phyloP scores from a whole-genome alignment of 2,113 vertebrate species.

The Siphamia tubifer region DNA sequence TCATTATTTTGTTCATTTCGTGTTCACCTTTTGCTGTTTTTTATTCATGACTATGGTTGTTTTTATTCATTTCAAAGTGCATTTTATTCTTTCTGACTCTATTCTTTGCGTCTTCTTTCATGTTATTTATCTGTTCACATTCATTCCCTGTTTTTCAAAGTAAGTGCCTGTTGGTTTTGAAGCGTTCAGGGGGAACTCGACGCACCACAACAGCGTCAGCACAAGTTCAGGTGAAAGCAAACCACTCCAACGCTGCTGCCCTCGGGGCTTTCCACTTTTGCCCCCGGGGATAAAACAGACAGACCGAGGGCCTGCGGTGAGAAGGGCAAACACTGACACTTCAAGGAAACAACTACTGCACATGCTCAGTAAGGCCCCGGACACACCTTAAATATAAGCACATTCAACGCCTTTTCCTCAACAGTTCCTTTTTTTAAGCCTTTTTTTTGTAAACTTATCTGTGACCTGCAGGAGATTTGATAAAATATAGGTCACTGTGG shows the following conservation, averaged over 20 bases:
- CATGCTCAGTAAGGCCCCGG: not conserved
- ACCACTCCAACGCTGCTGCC: conserved; percentile 33
- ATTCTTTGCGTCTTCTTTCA: too few relatives aligned
- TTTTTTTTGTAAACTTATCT: conserved; percentile 8
- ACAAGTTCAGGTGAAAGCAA: conserved; percentile 49
- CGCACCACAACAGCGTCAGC: conserved; percentile 54
- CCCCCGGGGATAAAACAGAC: conserved; percentile 37
- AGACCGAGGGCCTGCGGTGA: conserved; percentile 18
- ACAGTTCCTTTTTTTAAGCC: conserved; percentile 10
- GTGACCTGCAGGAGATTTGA: conserved; percentile 4
- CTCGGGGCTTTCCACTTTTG: conserved; percentile 65
- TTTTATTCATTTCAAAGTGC: too few relatives aligned
- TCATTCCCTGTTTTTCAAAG: too few relatives aligned
- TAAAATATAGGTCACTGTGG: not conserved
- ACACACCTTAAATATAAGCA: conserved; percentile 17
- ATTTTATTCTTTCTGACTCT: too few relatives aligned
- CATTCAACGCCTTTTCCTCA: conserved; percentile 21
- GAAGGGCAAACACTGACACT: conserved; percentile 5
- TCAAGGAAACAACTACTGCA: conserved; percentile 50
- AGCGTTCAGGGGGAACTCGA: conserved; percentile 44
- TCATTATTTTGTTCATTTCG: too few relatives aligned
- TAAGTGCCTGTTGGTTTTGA: conserved; percentile 18
- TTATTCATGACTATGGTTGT: too few relatives aligned
- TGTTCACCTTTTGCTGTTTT: too few relatives aligned
- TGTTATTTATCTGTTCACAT: too few relatives aligned